phyloP scores from a whole-genome alignment of 2,888 invertebrate genomes.

The Sinohyriopsis cumingii region DNA sequence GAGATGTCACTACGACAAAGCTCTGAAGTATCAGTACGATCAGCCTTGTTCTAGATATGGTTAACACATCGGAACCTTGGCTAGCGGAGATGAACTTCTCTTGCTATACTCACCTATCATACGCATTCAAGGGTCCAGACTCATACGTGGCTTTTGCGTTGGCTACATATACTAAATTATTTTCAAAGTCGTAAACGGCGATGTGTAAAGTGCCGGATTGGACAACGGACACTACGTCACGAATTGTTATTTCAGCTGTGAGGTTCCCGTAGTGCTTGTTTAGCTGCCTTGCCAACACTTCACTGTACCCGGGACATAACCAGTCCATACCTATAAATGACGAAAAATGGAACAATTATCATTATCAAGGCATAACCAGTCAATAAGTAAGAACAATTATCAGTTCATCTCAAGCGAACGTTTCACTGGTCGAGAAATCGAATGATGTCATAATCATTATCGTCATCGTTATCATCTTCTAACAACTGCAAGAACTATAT shows the following conservation, averaged over 20 bases:
- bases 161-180: slow-evolving; percentile 45
- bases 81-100: too few relatives aligned
- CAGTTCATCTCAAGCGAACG: too few relatives aligned
- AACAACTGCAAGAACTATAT: too few relatives aligned
- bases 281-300: slow-evolving; percentile 45
- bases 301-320: slow-evolving; percentile 48
- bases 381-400: not conserved
- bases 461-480: too few relatives aligned
- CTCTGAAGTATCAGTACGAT: too few relatives aligned
- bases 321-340: slow-evolving; percentile 54
- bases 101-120: slow-evolving; percentile 39
- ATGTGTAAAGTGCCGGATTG: slow-evolving; percentile 54
- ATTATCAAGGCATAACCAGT: not conserved
- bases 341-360: not conserved
- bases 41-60: too few relatives aligned
- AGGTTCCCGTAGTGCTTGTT: slow-evolving; percentile 43
- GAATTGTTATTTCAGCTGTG: slow-evolving; percentile 40
- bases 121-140: slow-evolving; percentile 45
- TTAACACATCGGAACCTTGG: too few relatives aligned
- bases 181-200: slow-evolving; percentile 51
- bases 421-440: too few relatives aligned
- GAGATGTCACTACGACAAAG: too few relatives aligned
- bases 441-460: too few relatives aligned
- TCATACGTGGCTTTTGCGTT: slow-evolving; percentile 46
- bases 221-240: slow-evolving; percentile 48